phyloP scores from a whole-genome alignment of 1,140 invertebrate species.

The Ostrea denselamellosa region DNA sequence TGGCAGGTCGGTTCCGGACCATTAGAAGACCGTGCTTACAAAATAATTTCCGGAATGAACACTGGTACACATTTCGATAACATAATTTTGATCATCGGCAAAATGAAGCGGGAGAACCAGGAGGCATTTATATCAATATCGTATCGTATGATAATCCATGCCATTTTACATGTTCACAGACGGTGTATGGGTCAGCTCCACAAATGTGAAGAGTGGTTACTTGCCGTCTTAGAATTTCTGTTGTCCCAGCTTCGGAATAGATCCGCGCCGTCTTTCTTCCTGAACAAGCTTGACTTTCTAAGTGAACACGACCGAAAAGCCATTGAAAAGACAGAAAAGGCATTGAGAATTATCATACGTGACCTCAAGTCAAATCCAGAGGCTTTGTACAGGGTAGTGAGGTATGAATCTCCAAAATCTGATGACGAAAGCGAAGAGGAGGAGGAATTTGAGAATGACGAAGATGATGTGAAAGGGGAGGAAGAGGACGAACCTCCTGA shows the following conservation, averaged over 20 bases:
- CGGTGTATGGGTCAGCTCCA: slow-evolving; percentile 44
- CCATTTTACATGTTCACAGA: slow-evolving; percentile 50
- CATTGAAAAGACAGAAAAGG: slow-evolving; percentile 26
- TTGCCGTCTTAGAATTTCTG: slow-evolving; percentile 44
- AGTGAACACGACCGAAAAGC: slow-evolving; percentile 8
- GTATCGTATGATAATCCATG: slow-evolving; percentile 49
- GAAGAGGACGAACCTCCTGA: neutral
- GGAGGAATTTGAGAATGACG: slow-evolving; percentile 19
- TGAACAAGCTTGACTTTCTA: slow-evolving; percentile 48
- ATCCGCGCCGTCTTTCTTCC: slow-evolving; percentile 49
- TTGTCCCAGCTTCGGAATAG: slow-evolving; percentile 34
- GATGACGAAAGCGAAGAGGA: slow-evolving; percentile 35
- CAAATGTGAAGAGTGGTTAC: slow-evolving; percentile 44
- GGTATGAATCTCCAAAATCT: slow-evolving; percentile 39
- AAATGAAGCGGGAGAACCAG: slow-evolving; percentile 44
- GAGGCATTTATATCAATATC: slow-evolving; percentile 45
- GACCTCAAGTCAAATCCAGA: slow-evolving; percentile 44
- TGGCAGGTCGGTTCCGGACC: slow-evolving; percentile 46
- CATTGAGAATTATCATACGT: slow-evolving; percentile 29
- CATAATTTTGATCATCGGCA: slow-evolving; percentile 49
- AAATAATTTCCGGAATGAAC: slow-evolving; percentile 37
- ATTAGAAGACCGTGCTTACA: slow-evolving; percentile 51
- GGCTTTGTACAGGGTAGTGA: slow-evolving; percentile 25
- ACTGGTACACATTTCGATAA: slow-evolving; percentile 38
- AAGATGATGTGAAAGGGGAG: slow-evolving; percentile 3